Percentiles rank a stretch among this genome's conserved stretches.
These are phyloP conservation scores for Ginglymostoma cirratum DNA, from an alignment of 2,113 vertebrate genomes.

Conservation along the genomic window DNA sequence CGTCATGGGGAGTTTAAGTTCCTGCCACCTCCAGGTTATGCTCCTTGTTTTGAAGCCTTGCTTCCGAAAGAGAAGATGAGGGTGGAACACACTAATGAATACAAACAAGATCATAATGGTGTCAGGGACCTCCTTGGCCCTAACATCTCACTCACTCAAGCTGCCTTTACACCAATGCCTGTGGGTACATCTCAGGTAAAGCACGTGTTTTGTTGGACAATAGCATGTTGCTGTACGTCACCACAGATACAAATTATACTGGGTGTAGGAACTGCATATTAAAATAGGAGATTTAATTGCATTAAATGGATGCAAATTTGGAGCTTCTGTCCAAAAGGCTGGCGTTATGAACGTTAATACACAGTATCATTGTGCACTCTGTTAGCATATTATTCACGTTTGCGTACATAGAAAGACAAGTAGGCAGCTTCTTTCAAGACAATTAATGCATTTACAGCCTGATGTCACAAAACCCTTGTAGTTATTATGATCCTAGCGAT, in stretches of 20 bases:
- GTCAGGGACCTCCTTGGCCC: constrained; percentile 77
- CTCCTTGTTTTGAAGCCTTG: constrained; percentile 87
- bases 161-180: constrained; percentile 83
- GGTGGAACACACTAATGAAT: constrained; percentile 77
- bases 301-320: not conserved
- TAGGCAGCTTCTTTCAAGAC: not conserved
- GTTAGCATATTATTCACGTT: not conserved
- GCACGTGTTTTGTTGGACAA: not conserved
- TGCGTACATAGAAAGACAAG: not conserved
- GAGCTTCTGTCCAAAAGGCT: not conserved
- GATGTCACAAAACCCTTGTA: not conserved
- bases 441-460: not conserved
- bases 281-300: not conserved
- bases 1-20: constrained; percentile 95
- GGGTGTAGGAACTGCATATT: not conserved
- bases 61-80: constrained; percentile 84
- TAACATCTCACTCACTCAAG: constrained; percentile 76
- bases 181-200: constrained; percentile 87
- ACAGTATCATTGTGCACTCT: not conserved
- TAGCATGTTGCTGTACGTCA: not conserved
- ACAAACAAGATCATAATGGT: constrained; percentile 69
- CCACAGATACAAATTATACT: not conserved
- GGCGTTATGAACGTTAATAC: not conserved
- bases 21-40: constrained; percentile 86
- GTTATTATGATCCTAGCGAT: too few relatives aligned